Base-by-base conservation (phyloP, 2,888 invertebrate genomes). In the Callosobruchus maculatus region DNA sequence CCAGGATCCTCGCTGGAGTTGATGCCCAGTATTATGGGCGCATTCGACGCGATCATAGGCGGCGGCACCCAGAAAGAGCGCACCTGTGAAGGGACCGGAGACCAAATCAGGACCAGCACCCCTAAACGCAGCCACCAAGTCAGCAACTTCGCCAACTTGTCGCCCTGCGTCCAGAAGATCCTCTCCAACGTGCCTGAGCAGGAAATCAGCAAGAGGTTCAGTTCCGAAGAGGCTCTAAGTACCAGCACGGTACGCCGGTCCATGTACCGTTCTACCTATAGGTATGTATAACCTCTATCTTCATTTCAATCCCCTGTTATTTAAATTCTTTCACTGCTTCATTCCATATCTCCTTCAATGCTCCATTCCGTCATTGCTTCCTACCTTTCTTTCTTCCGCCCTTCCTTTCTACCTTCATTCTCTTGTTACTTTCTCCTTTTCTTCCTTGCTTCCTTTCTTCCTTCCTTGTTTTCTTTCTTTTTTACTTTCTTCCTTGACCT, bases 1-100 rank as follows among this genome's bases (percentile, higher is more conserved):
- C 70, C 92, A 96, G 96, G 96, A 87, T 93, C 94, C 84, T 94
- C 95, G 81, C 93, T 94, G 82, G 96, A 97, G 86, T 89, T 97
- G 86, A 93, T 95, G 85, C 95, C 96, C 76, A 93, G 94, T 80
- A 90, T 96, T 78, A 91, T 97, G 88, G 94, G 94, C 78, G 94
- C 95, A 88, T 96, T 95, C 87, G 96, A 97, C 89, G 93, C 94
- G 78, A 89, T 96, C 80, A 90, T 90, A 82, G 91, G 89, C 81
- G 91, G 89, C 81, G 89, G 88, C 75, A 83, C 77, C 73, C 81
- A 79, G 71, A 80, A 74, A 71, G 76, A 79, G 31, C 21, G 22
- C 7, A 22, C 7, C 22, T 21, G 68, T 22, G 74, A 78, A 30
- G 70, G 76, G 21, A n/a, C n/a, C n/a, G n/a, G n/a, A n/a, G 78